A percentile compares a stretch with the other conserved stretches of the same genome.
Evolutionary conservation across 2,797 vertebrate species (phyloP).

Genomic region (Eleutherodactylus coqui): DNA sequence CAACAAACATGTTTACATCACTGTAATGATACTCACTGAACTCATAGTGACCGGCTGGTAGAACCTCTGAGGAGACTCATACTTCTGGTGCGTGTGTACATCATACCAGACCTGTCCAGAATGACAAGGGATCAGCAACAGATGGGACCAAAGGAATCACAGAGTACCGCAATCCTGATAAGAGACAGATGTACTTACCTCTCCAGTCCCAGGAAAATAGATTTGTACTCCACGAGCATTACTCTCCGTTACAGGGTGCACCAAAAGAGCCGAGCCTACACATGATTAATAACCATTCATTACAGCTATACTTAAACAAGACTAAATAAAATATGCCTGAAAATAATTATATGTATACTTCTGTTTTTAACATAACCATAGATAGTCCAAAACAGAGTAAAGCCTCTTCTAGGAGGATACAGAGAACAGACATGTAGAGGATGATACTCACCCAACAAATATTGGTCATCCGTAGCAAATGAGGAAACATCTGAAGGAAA

Average conservation of each 20-base stretch:
- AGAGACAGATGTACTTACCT: slow-evolving; percentile 73
- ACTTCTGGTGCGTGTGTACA: slow-evolving; percentile 83
- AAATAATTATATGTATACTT: neutral
- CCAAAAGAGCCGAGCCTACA: slow-evolving; percentile 85
- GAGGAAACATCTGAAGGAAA: slow-evolving; percentile 72
- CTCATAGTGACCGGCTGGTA: slow-evolving; percentile 87
- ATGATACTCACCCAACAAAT: slow-evolving; percentile 74
- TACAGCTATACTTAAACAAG: neutral
- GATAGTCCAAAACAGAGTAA: too few species aligned
- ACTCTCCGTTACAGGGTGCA: slow-evolving; percentile 88
- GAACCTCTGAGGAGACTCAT: slow-evolving; percentile 84
- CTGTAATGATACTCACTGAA: slow-evolving; percentile 77
- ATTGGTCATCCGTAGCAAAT: slow-evolving; percentile 75
- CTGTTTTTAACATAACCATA: neutral
- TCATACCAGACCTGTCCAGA: slow-evolving; percentile 87
- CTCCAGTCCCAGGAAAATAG: slow-evolving; percentile 87
- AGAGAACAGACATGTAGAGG: neutral
- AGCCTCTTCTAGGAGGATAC: neutral
- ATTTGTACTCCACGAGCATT: slow-evolving; percentile 84
- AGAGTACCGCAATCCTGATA: neutral
- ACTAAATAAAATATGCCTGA: neutral
- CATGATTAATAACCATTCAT: neutral
- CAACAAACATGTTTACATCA: neutral
- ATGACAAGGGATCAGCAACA: neutral
- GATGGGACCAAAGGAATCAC: neutral